phyloP scores from a whole-genome alignment of 2,113 vertebrate genomes.

The Paracanthobrama guichenoti region DNA sequence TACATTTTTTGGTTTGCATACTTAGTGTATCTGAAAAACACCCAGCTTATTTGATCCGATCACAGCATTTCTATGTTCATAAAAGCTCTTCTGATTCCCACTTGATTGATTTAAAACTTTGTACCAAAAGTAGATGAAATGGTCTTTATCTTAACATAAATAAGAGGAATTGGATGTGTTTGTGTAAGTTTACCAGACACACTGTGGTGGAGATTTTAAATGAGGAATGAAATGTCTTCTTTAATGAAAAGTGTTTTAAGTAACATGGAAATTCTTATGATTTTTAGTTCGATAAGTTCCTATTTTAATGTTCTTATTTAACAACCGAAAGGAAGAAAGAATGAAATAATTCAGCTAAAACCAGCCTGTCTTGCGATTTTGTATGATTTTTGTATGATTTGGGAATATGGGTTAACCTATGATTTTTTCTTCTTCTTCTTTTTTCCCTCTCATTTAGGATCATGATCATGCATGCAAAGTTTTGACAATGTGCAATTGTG shows the following conservation, averaged over 20 bases:
- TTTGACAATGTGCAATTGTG: neutral
- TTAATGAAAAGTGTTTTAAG: neutral
- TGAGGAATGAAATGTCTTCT: no score
- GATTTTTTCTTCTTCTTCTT: neutral
- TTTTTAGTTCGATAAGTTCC: neutral
- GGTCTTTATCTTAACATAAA: neutral
- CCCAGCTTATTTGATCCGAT: no score
- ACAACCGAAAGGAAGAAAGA: no score
- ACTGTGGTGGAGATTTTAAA: no score
- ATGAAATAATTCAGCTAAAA: no score
- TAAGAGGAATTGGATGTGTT: neutral
- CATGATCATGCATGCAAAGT: neutral
- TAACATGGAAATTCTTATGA: neutral
- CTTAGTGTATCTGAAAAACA: no score
- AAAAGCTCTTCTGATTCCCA: neutral
- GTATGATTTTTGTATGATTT: no score
- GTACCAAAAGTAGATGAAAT: neutral
- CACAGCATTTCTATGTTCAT: neutral
- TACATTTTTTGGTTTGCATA: neutral
- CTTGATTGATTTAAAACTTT: neutral
- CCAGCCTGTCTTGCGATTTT: no score
- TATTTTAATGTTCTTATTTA: no score
- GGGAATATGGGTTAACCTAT: neutral
- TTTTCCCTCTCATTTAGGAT: neutral
- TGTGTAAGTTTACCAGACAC: no score